Evolutionary conservation across 2,113 vertebrate genomes (phyloP).

Genomic region (Notarius quadriscutis): DNA sequence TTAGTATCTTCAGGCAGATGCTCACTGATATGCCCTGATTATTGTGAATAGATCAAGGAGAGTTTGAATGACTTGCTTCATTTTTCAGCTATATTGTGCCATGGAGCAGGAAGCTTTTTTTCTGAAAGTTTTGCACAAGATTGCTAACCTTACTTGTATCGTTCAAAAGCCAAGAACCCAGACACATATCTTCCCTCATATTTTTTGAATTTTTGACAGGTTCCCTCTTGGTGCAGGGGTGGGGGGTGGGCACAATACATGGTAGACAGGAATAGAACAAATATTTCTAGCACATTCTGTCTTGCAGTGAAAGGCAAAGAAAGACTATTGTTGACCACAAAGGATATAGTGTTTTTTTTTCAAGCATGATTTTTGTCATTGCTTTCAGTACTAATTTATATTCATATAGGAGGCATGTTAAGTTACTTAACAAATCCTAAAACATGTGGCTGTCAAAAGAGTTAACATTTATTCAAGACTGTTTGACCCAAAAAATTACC

Average conservation of each 20-base stretch:
- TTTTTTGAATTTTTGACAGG: constrained; percentile 35
- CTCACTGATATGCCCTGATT: background rate
- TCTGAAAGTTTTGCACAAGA: background rate
- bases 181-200: constrained; percentile 6
- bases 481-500: background rate
- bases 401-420: background rate
- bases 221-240: background rate
- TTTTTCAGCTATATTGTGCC: background rate
- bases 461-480: background rate
- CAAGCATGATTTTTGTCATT: background rate
- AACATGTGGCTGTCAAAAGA: background rate
- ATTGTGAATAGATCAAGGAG: background rate
- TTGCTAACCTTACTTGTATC: background rate
- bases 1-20: background rate
- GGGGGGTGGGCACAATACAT: background rate
- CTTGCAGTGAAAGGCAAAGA: background rate
- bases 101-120: background rate
- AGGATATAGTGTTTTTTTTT: background rate
- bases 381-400: background rate
- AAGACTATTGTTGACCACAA: background rate
- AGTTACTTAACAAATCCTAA: background rate
- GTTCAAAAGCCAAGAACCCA: constrained; percentile 26
- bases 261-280: background rate
- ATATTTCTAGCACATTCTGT: background rate
- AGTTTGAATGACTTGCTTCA: background rate